phyloP scores from a whole-genome alignment of 2,888 invertebrate genomes.

The Eilema sororculum region DNA sequence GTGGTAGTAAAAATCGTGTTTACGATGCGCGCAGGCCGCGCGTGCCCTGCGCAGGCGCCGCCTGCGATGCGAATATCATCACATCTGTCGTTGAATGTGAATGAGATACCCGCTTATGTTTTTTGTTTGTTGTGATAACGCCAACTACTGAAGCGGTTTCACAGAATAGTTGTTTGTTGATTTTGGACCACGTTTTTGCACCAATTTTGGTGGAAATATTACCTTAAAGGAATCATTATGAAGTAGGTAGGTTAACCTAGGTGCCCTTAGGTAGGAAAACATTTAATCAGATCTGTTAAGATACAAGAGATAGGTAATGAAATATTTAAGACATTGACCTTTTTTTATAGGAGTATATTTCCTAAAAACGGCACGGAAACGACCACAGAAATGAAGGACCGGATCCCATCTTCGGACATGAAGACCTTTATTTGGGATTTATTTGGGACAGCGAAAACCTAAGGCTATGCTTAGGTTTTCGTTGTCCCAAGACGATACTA shows the following conservation, averaged over 20 bases:
- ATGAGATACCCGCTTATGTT: conserved; percentile 57
- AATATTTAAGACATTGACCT: too few relatives aligned
- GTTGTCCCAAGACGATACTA: too few relatives aligned
- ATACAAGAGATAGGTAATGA: too few relatives aligned
- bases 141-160: conserved; percentile 48
- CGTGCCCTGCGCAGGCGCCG: conserved; percentile 68
- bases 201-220: conserved; percentile 15
- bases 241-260: background rate
- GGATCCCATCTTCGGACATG: too few relatives aligned
- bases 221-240: background rate
- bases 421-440: too few relatives aligned
- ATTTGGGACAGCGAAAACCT: too few relatives aligned
- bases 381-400: too few relatives aligned
- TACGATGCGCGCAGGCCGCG: conserved; percentile 73
- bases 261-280: background rate
- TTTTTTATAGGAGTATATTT: too few relatives aligned
- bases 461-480: too few relatives aligned
- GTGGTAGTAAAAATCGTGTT: conserved; percentile 86
- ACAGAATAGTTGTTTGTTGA: conserved; percentile 43
- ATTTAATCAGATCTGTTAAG: too few relatives aligned
- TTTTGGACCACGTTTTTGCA: conserved; percentile 31
- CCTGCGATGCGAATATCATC: conserved; percentile 67
- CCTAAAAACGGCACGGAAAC: too few relatives aligned
- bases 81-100: conserved; percentile 75
- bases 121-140: conserved; percentile 57